Conservation (phyloP, 2,113 vertebrate species). For the Epinephelus cyanopodus region DNA sequence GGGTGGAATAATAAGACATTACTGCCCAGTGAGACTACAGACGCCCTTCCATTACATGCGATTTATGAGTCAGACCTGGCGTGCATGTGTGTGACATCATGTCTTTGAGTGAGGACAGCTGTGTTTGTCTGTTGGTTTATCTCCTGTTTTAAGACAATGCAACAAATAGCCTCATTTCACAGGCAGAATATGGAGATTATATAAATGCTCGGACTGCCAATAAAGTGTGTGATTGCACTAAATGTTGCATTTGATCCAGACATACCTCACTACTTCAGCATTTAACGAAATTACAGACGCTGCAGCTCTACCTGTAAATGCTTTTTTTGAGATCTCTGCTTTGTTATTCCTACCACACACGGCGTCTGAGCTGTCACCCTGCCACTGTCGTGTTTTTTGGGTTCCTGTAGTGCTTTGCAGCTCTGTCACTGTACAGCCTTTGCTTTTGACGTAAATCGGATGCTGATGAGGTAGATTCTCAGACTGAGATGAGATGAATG, state of each 20-base stretch:
- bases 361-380: constrained; percentile 7
- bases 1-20: constrained; percentile 46
- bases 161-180: constrained; percentile 7
- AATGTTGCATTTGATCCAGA: background rate
- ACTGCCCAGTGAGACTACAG: constrained; percentile 41
- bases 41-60: constrained; percentile 46
- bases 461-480: constrained; percentile 53
- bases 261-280: background rate
- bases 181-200: background rate
- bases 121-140: constrained; percentile 17
- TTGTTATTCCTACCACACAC: constrained; percentile 14
- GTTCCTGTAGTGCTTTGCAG: constrained; percentile 22
- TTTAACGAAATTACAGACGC: constrained; percentile 3
- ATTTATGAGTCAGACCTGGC: constrained; percentile 67
- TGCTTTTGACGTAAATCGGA: constrained; percentile 41
- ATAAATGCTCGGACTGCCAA: background rate
- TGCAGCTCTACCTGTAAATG: constrained; percentile 20
- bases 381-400: constrained; percentile 16
- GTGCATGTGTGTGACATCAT: constrained; percentile 53
- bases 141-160: background rate
- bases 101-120: constrained; percentile 57
- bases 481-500: constrained; percentile 36
- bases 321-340: background rate
- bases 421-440: constrained; percentile 25
- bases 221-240: constrained; percentile 1